Evolutionary conservation across 1,140 invertebrate species (phyloP), one percentile per base, ranked within the genome.

Genomic region (Tetragonula clypearis): DNA sequence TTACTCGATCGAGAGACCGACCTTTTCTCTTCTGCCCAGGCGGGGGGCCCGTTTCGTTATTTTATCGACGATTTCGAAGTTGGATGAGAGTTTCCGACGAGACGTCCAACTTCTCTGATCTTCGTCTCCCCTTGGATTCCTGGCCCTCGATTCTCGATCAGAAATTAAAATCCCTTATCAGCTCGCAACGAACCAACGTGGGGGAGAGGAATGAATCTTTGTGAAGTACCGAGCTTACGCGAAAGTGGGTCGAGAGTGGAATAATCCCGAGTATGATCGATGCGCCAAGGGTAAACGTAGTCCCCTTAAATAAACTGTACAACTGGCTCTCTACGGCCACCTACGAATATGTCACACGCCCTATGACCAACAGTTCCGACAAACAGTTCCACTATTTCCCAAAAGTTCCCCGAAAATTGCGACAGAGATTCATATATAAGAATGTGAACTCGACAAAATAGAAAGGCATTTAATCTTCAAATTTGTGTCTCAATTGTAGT

Each of bases 1-100:
- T 84, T 84, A 84, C 58, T 72, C 76, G 68, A 79, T 79, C 49
- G 30, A 30, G n/a, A 15, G 6, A 19, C 49, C 49, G 65, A 26
- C 56, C 56, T 30, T 66, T 35, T 30, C 30, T 60, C 75, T 62
- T 76, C 15, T 30, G 19, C 14, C 35, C n/a, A 19, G 21, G 21
- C 6, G n/a, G 8, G 35, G 35, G 35, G 35, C 35, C 26, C 21
- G 15, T 30, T n/a, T n/a, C 15, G 49, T 66, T 66, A 35, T 11
- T 6, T 55, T 53, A 49, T 35, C 80, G 8, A n/a, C 21, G 73
- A 77, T 68, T 60, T 26, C 23, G 0, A 58, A 77, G 26, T 21
- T 53, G 5, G 5, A n/a, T 3, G 14, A 58, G 77, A 77, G n/a
- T 68, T 68, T 9, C 19, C 49, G 14, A 9, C 3, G 17, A 23